Percentiles rank a stretch among this genome's conserved stretches.
phyloP scores from a whole-genome alignment of 2,113 vertebrate genomes.

The Chauna torquata region DNA sequence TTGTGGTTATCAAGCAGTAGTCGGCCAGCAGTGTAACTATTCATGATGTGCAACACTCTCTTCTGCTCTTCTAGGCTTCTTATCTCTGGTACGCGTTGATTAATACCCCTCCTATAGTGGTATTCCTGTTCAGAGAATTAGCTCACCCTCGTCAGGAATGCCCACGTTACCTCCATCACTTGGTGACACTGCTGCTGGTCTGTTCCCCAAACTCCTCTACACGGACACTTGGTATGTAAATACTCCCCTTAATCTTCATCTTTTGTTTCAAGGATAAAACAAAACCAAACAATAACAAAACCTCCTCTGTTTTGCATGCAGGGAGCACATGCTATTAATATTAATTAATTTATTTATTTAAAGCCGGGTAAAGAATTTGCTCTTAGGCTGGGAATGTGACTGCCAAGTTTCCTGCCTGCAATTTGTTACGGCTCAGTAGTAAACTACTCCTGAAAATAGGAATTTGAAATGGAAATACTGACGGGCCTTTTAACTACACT shows the following conservation, averaged over 20 bases:
- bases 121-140: neutral
- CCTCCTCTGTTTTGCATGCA: slow-evolving; percentile 48
- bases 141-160: neutral
- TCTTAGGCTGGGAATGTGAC: slow-evolving; percentile 52
- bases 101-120: neutral
- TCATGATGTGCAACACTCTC: neutral
- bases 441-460: slow-evolving; percentile 75
- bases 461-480: slow-evolving; percentile 77
- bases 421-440: slow-evolving; percentile 75
- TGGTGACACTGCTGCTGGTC: neutral
- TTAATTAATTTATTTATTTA: slow-evolving; percentile 73
- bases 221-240: neutral
- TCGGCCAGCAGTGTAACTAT: neutral
- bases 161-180: neutral
- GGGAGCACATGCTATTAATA: slow-evolving; percentile 71
- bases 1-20: neutral
- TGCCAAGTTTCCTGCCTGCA: slow-evolving; percentile 78
- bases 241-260: neutral
- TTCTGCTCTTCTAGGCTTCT: neutral
- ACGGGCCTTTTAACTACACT: slow-evolving; percentile 70
- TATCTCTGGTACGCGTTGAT: neutral
- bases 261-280: slow-evolving; percentile 50
- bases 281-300: slow-evolving; percentile 56
- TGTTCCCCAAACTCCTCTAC: neutral
- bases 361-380: slow-evolving; percentile 70